Evolutionary conservation across 2,888 invertebrate species (phyloP), one percentile per base, ranked within the genome.

Genomic region (Pandemis cinnamomeana): DNA sequence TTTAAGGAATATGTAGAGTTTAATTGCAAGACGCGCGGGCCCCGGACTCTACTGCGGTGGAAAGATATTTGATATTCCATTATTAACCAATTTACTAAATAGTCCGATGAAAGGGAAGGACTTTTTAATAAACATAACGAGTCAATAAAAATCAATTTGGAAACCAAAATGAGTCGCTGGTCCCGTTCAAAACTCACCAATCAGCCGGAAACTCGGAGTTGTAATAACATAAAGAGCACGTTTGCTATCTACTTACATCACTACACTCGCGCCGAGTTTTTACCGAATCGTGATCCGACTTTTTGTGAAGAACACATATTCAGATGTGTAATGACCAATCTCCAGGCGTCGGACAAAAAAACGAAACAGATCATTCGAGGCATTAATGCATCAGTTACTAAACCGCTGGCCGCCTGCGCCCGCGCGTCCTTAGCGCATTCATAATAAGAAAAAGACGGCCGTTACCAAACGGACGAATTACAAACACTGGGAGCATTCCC

Each of bases 381-480:
- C 90, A 92, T 93, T 92, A 93, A 94, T 93, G 93, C 93, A 92
- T 92, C 92, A 91, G 91, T 91, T 91, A 93, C 93, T 93, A 93
- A 94, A 93, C 91, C 93, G 90, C 90, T 91, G 86, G 91, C 88
- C 89, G 91, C 84, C 92, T 93, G 93, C 93, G 85, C 91, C 87
- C 85, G 90, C 89, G 92, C 92, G 92, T 93, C 93, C 92, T 92
- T 91, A 89, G 87, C 89, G 89, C 89, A 91, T 91, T 91, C 91
- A 90, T 89, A 92, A 91, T 90, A 92, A 91, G 90, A 92, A 91
- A 88, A 90, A 89, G 87, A 90, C 89, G 91, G 87, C 89, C 88
- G 87, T 89, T 91, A 91, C 85, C 88, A 88, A 89, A 91, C 87
- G 86, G 84, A 87, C 89, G 88, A 88, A 91, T 89, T 85, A 88